Conservation (phyloP, 2,888 invertebrate species). For the Melitaea athalia region DNA sequence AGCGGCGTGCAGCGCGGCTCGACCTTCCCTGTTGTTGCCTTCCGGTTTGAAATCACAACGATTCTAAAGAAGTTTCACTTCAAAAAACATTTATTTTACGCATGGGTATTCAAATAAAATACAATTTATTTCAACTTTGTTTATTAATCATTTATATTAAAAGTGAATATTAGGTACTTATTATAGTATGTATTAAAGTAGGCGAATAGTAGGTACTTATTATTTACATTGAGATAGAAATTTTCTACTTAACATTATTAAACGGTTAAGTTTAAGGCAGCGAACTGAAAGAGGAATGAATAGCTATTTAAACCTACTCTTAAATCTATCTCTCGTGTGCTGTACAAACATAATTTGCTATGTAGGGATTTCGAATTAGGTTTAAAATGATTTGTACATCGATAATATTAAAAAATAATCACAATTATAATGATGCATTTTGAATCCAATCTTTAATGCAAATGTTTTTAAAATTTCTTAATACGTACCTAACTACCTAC, state of each 20-base stretch:
- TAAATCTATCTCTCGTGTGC: conserved; percentile 23
- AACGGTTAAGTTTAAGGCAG: conserved; percentile 36
- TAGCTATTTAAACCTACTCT: conserved; percentile 26
- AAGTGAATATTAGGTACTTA: conserved; percentile 77
- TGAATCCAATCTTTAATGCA: no score
- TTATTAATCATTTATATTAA: conserved; percentile 60
- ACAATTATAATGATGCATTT: no score
- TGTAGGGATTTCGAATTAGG: conserved; percentile 4
- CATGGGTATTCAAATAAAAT: conserved; percentile 23
- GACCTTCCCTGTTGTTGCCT: no score
- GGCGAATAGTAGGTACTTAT: conserved; percentile 63
- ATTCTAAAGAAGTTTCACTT: no score
- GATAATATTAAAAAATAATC: no score
- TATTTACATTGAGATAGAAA: conserved; percentile 60
- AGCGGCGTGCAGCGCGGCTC: no score
- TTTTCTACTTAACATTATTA: conserved; percentile 27
- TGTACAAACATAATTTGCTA: conserved; percentile 24
- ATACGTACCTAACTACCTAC: no score
- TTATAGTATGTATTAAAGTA: conserved; percentile 69
- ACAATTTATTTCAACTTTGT: conserved; percentile 35
- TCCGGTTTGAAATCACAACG: no score
- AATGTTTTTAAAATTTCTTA: no score
- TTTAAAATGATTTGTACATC: no score
- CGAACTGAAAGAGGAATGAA: conserved; percentile 38
- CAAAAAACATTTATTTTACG: no score